These are phyloP conservation scores for Globicephala melas DNA, from an alignment of 2,113 vertebrate genomes.

Conservation along the genomic window DNA sequence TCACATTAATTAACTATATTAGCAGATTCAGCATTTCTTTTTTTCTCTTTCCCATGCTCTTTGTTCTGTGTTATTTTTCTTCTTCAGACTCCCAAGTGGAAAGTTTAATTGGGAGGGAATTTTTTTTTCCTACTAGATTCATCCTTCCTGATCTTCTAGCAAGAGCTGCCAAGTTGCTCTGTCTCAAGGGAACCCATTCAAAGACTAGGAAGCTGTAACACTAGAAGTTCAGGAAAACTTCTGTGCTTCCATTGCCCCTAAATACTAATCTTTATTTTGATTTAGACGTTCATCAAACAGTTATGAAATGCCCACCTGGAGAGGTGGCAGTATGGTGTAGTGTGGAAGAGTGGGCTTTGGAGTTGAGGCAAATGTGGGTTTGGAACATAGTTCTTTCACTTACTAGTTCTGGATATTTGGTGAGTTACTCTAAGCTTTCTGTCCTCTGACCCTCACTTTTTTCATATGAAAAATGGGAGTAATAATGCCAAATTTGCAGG, in stretches of 20 bases:
- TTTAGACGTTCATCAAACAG: neutral
- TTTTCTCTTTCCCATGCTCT: slow-evolving; percentile 14
- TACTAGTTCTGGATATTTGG: neutral
- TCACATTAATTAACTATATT: slow-evolving; percentile 76
- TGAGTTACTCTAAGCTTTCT: slow-evolving; percentile 12
- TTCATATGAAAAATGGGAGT: neutral
- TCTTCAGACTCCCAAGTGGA: slow-evolving; percentile 53
- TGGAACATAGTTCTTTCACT: neutral
- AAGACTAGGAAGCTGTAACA: neutral
- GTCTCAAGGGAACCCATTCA: neutral
- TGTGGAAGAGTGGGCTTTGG: neutral
- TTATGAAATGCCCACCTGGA: neutral
- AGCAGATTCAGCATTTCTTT: slow-evolving; percentile 69
- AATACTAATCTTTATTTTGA: neutral
- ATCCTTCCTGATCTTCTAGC: slow-evolving; percentile 15
- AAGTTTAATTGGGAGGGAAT: slow-evolving; percentile 50
- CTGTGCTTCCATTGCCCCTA: neutral
- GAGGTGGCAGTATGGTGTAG: neutral
- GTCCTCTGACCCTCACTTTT: neutral
- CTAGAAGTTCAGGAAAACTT: neutral
- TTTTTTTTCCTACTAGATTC: neutral
- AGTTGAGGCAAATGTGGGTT: neutral
- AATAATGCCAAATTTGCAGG: neutral
- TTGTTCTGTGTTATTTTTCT: slow-evolving; percentile 63
- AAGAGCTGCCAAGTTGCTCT: neutral